Percentiles rank a stretch among this genome's conserved stretches.
phyloP scores from a whole-genome alignment of 2,113 vertebrate species.

The Balaeniceps rex region DNA sequence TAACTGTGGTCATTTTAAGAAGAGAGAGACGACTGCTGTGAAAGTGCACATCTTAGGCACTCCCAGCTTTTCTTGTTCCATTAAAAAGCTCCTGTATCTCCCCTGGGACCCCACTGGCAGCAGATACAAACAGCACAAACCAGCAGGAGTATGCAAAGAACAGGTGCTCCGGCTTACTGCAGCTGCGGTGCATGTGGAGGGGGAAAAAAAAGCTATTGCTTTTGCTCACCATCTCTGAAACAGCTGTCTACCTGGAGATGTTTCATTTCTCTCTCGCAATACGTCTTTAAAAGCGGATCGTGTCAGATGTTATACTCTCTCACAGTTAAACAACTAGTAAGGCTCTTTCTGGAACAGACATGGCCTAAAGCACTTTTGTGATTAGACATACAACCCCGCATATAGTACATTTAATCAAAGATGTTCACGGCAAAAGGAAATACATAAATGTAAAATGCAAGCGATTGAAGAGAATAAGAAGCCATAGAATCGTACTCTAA shows the following conservation, averaged over 20 bases:
- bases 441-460: neutral
- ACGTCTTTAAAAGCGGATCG: neutral
- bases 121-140: conserved; percentile 51
- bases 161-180: conserved; percentile 57
- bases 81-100: conserved; percentile 42
- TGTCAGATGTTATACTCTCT: neutral
- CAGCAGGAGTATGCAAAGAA: conserved; percentile 67
- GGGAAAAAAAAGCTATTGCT: neutral
- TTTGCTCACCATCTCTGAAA: neutral
- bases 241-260: neutral
- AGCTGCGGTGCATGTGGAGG: neutral
- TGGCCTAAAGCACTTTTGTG: neutral
- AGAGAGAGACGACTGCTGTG: conserved; percentile 49
- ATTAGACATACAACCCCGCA: neutral
- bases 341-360: neutral
- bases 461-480: rapidly evolving
- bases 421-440: neutral
- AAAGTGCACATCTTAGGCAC: conserved; percentile 33
- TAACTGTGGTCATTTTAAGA: conserved; percentile 19
- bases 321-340: neutral
- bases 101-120: conserved; percentile 46
- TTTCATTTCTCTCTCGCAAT: neutral
- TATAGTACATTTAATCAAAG: neutral
- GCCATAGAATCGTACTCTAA: neutral
- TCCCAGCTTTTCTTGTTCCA: conserved; percentile 61